Percentiles rank a stretch among this genome's conserved stretches.
Conservation (phyloP, 1,140 invertebrate genomes). For the Manduca sexta region DNA sequence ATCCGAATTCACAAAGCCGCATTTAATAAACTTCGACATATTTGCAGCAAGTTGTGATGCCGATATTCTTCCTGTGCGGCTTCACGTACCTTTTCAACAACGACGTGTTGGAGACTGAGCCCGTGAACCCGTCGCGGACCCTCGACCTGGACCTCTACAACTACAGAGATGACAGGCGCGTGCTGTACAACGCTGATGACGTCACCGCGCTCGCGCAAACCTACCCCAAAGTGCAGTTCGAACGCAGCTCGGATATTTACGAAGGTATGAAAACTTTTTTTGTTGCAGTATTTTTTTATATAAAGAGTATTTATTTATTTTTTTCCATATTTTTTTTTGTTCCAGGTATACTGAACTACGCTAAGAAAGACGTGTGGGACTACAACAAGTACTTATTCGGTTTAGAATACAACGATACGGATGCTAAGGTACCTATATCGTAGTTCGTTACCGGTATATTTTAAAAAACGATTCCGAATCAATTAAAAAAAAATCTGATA, state of each 20-base stretch:
- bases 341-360: slow-evolving; percentile 32
- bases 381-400: slow-evolving; percentile 49
- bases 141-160: slow-evolving; percentile 28
- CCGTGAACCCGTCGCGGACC: not conserved
- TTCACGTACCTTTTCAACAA: slow-evolving; percentile 20
- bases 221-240: slow-evolving; percentile 14
- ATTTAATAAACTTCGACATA: not conserved
- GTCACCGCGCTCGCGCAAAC: not conserved
- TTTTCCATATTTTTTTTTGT: slow-evolving; percentile 8
- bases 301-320: not conserved
- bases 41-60: slow-evolving; percentile 40
- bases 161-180: slow-evolving; percentile 5
- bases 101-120: not conserved
- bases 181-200: slow-evolving; percentile 16
- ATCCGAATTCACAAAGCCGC: too few species aligned
- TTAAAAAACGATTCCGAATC: too few species aligned
- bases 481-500: too few species aligned
- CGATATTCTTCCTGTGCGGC: slow-evolving; percentile 19
- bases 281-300: not conserved
- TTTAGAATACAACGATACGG: slow-evolving; percentile 51
- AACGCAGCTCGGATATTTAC: slow-evolving; percentile 12
- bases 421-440: slow-evolving; percentile 47
- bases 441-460: too few species aligned
- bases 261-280: slow-evolving; percentile 8
- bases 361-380: slow-evolving; percentile 21